phyloP scores from a whole-genome alignment of 1,140 invertebrate species.

The Papilio xuthus region DNA sequence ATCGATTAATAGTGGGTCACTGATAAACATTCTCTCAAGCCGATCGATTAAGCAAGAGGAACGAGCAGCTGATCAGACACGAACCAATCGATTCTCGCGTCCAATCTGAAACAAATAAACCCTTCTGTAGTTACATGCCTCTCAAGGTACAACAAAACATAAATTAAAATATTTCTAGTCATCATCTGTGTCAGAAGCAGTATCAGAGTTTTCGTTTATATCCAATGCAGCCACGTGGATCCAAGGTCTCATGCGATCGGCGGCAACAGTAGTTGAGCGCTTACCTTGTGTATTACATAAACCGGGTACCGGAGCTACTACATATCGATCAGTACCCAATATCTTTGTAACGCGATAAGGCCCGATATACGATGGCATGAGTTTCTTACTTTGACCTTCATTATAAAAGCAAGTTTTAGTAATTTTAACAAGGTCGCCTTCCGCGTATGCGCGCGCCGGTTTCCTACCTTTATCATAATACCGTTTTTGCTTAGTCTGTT shows the following conservation, averaged over 20 bases:
- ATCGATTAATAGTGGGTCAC: no score
- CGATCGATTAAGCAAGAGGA: background rate
- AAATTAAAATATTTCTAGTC: conserved; percentile 22
- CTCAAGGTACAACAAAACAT: background rate
- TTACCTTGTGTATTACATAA: conserved; percentile 40
- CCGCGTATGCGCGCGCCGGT: conserved; percentile 38
- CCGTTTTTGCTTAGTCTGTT: conserved; percentile 41
- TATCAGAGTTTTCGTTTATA: conserved; percentile 1
- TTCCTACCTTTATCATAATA: conserved; percentile 42
- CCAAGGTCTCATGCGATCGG: conserved; percentile 45
- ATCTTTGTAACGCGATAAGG: conserved; percentile 40
- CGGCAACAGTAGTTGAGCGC: conserved; percentile 42
- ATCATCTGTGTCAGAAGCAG: background rate
- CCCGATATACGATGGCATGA: conserved; percentile 42
- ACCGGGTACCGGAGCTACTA: conserved; percentile 42
- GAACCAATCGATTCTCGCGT: background rate
- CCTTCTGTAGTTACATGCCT: background rate
- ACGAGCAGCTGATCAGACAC: background rate
- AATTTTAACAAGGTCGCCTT: conserved; percentile 47
- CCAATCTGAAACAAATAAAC: background rate
- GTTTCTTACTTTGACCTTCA: conserved; percentile 48
- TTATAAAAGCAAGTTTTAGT: conserved; percentile 40
- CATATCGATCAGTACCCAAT: conserved; percentile 45
- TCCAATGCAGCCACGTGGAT: conserved; percentile 41
- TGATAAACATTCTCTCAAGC: background rate